phyloP scores from a whole-genome alignment of 2,888 invertebrate species.

The Scaptomyza flava region DNA sequence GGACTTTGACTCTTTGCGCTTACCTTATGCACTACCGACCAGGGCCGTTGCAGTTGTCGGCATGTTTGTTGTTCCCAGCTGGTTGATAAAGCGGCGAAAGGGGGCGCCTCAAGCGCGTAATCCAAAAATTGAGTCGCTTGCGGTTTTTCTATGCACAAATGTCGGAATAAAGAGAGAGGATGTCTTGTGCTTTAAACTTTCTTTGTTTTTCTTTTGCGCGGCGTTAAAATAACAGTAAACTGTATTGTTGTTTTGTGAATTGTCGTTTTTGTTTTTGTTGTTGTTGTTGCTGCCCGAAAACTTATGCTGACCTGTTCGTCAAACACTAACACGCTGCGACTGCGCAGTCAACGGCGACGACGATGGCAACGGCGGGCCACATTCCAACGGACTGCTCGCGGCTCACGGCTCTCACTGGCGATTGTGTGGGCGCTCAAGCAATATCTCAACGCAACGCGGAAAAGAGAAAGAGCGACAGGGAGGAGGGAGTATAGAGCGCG shows the following conservation, averaged over 20 bases:
- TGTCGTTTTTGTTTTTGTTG: conserved; percentile 42
- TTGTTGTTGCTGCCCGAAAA: conserved; percentile 33
- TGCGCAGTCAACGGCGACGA: conserved; percentile 68
- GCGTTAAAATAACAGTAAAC: conserved; percentile 55
- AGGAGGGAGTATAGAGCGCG: conserved; percentile 38
- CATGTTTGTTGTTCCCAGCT: conserved; percentile 47
- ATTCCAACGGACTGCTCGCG: conserved; percentile 55
- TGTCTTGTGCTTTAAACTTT: conserved; percentile 32
- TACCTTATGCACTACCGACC: conserved; percentile 73
- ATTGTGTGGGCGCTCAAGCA: conserved; percentile 55
- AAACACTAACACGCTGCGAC: conserved; percentile 72
- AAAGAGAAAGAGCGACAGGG: conserved; percentile 12
- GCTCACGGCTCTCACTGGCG: conserved; percentile 48
- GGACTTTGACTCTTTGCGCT: conserved; percentile 38
- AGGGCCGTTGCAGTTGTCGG: conserved; percentile 62
- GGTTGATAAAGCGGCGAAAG: conserved; percentile 18
- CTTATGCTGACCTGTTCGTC: conserved; percentile 71
- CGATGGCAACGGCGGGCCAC: conserved; percentile 57
- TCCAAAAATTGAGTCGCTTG: conserved; percentile 45
- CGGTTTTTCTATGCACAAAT: conserved; percentile 35
- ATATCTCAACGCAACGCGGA: conserved; percentile 7
- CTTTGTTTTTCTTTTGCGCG: conserved; percentile 42
- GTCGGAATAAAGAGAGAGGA: conserved; percentile 2
- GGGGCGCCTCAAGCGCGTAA: conserved; percentile 50
- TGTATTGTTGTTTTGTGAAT: conserved; percentile 50